Evolutionary conservation across 2,888 invertebrate species (phyloP).

Genomic region (Trissolcus japonicus): DNA sequence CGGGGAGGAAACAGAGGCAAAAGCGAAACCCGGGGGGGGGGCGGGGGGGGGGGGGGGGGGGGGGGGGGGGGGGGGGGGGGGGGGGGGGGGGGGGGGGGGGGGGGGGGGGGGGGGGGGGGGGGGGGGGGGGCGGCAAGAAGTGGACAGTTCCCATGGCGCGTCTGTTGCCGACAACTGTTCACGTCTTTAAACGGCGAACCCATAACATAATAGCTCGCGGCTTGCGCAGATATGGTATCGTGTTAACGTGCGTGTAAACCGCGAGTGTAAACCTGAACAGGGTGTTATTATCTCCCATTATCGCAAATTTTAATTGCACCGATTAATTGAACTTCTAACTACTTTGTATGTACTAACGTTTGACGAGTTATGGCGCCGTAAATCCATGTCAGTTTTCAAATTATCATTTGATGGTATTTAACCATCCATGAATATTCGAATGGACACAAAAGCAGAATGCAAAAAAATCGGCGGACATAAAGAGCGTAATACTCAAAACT

Average conservation of each 20-base stretch:
- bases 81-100: no score
- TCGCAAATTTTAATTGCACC: conserved; percentile 32
- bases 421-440: no score
- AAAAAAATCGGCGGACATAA: no score
- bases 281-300: conserved; percentile 35
- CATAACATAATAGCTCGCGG: conserved; percentile 44
- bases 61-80: no score
- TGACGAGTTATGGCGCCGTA: background rate
- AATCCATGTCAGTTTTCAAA: background rate
- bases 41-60: no score
- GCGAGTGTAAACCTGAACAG: conserved; percentile 19
- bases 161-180: conserved; percentile 27
- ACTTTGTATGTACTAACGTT: conserved; percentile 4
- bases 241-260: conserved; percentile 46
- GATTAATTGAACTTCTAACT: conserved; percentile 11
- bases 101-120: no score
- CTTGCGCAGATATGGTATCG: conserved; percentile 34
- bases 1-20: conserved; percentile 36
- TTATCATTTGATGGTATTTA: no score
- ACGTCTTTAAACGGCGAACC: conserved; percentile 38
- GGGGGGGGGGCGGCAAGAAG: conserved; percentile 14
- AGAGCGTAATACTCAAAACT: no score
- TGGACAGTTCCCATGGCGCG: conserved; percentile 35
- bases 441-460: no score
- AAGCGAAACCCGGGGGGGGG: conserved; percentile 2